These are phyloP conservation scores for Drosophila tani DNA, from an alignment of 1,140 invertebrate species.

Conservation along the genomic window DNA sequence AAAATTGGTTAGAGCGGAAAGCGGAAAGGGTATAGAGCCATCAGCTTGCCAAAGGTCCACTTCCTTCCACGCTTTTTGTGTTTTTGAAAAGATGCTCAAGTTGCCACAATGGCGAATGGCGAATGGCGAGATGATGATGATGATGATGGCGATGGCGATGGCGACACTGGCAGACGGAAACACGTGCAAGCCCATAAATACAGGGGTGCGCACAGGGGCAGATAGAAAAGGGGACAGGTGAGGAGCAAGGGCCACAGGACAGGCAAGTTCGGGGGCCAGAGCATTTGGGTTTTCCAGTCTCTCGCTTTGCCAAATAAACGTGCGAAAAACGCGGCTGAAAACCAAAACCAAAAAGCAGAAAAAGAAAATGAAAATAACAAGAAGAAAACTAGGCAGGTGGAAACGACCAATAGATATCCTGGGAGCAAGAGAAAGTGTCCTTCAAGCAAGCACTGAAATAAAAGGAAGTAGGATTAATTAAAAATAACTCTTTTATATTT, in stretches of 20 bases:
- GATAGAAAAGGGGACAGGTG: background rate
- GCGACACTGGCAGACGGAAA: constrained; percentile 62
- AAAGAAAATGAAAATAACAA: no score
- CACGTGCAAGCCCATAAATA: constrained; percentile 67
- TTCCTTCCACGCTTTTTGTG: constrained; percentile 18
- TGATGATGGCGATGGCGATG: constrained; percentile 28
- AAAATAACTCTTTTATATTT: no score
- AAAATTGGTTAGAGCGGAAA: background rate
- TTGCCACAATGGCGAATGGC: constrained; percentile 50
- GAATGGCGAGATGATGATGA: constrained; percentile 28
- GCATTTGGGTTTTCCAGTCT: constrained; percentile 28
- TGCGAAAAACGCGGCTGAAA: constrained; percentile 43
- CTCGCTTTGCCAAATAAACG: constrained; percentile 50
- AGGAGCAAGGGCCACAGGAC: background rate
- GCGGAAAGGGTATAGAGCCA: background rate
- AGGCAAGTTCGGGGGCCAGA: constrained; percentile 15
- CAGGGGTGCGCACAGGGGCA: constrained; percentile 11
- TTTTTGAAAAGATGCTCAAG: constrained; percentile 65
- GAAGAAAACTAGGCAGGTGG: background rate
- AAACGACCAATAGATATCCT: constrained; percentile 6
- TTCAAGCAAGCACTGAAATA: background rate
- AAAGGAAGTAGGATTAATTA: no score
- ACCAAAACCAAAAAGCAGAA: background rate
- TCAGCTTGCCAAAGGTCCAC: no score
- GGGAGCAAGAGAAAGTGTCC: background rate